These are phyloP conservation scores for Danio albolineatus DNA, from an alignment of 2,797 vertebrate species.

Conservation along the genomic window DNA sequence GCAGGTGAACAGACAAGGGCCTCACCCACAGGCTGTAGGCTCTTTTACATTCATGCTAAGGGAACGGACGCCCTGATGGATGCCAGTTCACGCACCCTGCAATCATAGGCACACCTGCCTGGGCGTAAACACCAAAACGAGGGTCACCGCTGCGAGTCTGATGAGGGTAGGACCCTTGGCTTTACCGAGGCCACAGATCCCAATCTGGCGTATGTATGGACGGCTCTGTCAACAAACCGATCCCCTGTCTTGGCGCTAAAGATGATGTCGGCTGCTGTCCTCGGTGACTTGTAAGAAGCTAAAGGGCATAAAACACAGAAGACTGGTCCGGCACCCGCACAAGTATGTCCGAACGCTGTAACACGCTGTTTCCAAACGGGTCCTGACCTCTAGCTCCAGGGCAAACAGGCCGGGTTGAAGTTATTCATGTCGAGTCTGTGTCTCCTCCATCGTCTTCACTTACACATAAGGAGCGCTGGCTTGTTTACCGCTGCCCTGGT, in stretches of 20 bases:
- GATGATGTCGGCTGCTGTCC: slow-evolving; percentile 54
- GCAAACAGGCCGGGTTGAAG: slow-evolving; percentile 57
- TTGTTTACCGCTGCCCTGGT: slow-evolving; percentile 59
- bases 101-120: slow-evolving; percentile 63
- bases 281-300: slow-evolving; percentile 54
- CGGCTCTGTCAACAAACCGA: slow-evolving; percentile 52
- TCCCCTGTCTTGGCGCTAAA: slow-evolving; percentile 41
- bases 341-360: slow-evolving; percentile 53
- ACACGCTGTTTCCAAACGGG: slow-evolving; percentile 56
- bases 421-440: slow-evolving; percentile 61
- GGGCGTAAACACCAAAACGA: slow-evolving; percentile 59
- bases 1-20: slow-evolving; percentile 66
- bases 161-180: slow-evolving; percentile 64
- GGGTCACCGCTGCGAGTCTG: slow-evolving; percentile 55
- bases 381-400: slow-evolving; percentile 60
- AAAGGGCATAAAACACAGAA: slow-evolving; percentile 60
- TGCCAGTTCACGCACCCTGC: slow-evolving; percentile 51
- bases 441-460: slow-evolving; percentile 55
- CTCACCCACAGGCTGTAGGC: slow-evolving; percentile 64
- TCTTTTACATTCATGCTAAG: slow-evolving; percentile 64
- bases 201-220: slow-evolving; percentile 51
- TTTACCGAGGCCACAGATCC: slow-evolving; percentile 46
- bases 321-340: slow-evolving; percentile 47
- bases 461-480: slow-evolving; percentile 56
- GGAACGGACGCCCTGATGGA: slow-evolving; percentile 59